A percentile compares a stretch with the other conserved stretches of the same genome.
Conservation (phyloP, 1,140 invertebrate species). For the Paracyclopina nana region DNA sequence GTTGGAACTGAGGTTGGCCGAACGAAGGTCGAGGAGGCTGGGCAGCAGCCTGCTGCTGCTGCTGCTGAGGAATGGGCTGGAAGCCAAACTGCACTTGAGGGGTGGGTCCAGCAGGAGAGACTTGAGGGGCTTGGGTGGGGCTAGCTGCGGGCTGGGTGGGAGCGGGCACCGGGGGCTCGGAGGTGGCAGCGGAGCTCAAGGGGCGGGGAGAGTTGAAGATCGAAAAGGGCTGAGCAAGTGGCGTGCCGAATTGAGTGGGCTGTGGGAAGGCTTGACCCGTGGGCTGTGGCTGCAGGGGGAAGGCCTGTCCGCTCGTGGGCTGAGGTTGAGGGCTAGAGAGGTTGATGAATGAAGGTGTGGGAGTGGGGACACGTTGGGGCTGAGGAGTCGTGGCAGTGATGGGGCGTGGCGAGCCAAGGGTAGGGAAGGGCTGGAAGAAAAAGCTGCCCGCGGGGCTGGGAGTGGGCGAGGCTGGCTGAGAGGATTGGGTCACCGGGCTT, state of each 20-base stretch:
- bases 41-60: background rate
- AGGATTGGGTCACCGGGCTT: background rate
- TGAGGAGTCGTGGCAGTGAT: background rate
- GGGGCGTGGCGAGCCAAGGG: slow-evolving; percentile 4
- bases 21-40: background rate
- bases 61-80: slow-evolving; percentile 4
- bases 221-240: no score
- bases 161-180: no score
- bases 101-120: background rate
- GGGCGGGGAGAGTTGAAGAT: no score
- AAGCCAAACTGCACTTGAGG: slow-evolving; percentile 13
- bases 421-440: slow-evolving; percentile 13
- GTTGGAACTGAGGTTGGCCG: background rate
- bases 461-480: background rate
- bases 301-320: background rate
- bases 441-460: slow-evolving; percentile 2
- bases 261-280: background rate
- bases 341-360: background rate
- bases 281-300: background rate
- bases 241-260: no score
- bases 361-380: background rate
- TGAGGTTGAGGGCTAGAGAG: background rate
- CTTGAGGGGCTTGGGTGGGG: background rate
- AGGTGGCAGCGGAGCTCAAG: no score
- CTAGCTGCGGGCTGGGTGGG: background rate